Base-by-base conservation (phyloP, 1,140 invertebrate genomes). In the Anastatus disparis region DNA sequence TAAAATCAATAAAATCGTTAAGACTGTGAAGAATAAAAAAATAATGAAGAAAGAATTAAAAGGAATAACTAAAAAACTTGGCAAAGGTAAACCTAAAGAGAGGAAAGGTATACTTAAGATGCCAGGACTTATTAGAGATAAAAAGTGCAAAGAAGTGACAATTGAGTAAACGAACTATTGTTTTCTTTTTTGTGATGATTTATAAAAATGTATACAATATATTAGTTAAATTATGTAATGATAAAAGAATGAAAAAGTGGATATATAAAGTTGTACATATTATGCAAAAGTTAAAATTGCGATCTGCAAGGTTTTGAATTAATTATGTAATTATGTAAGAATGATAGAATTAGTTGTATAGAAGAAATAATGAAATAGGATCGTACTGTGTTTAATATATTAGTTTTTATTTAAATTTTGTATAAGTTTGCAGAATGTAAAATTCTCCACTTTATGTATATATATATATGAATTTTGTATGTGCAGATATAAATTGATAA, bases 231-330 rank as follows among this genome's bases (percentile, higher is more conserved):
- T 70, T 70, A 15, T 70, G 61, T 70, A 70, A 64, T 64, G 17
- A 56, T 35, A 6, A 10, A 44, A 17, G 26, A n/a, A 70, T 70
- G 10, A 55, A 62, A 53, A 55, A n/a, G n/a, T n/a, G n/a, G n/a
- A n/a, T n/a, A n/a, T n/a, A n/a, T n/a, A n/a, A n/a, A 42, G n/a
- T 55, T 70, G 67, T 70, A 70, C 58, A 70, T 69, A 69, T 29
- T 68, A 22, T 22, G 50, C 1, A 53, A 53, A 42, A 62, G 17
- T 70, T 44, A n/a, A n/a, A n/a, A n/a, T n/a, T n/a, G n/a, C 44
- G 6, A 31, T 63, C 35, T 56, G 26, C 20, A 22, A 70, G 63
- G 22, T 63, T 63, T 63, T 48, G 48, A 46, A 64, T 44, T 24
- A 42, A 31, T 63, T 64, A 64, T 64, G 52, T 64, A 64, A 63